Base-by-base conservation (phyloP, 2,888 invertebrate species). In the Dinocampus coccinellae region DNA sequence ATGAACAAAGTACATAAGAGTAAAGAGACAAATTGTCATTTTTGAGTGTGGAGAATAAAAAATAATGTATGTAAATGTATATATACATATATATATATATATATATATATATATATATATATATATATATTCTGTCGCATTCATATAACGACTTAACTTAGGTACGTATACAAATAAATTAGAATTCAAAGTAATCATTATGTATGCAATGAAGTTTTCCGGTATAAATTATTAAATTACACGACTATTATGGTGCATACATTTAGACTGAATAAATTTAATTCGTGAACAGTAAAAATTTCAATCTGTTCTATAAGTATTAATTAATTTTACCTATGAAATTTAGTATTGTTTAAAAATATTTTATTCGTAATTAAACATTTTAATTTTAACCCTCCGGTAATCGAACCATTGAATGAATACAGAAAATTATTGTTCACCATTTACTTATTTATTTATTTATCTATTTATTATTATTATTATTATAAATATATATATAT, bases 201-300 rank as follows among this genome's bases (percentile, higher is more conserved):
- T 47, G 16, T 47, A 29, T 57, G 22, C 64, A 64, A 70, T 70
- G 65, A 52, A 60, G 70, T 65, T 70, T 55, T 53, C 62, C 52
- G 60, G 39, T 65, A 65, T 60, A 66, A 70, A 60, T 70, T 65
- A 70, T 70, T 60, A 52, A 65, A 64, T 64, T 34, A 26, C 42
- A 70, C 42, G 42, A 22, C 64, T 70, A 70, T 58, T 57, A 70
- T 58, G 52, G 60, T 70, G 60, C 60, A 53, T 70, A 65, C 47
- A 47, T 36, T 34, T 70, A 70, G 70, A 70, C 70, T 70, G 70
- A 70, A 70, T 70, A 70, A 70, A 70, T 70, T 70, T 60, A 65
- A 65, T 53, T 66, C 26, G 39, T 60, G 20, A 20, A 66, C 66
- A 61, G 47, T 20, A 52, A 24, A 42, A 52, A 22, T n/a, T 33